Base-by-base conservation (phyloP, 2,888 invertebrate species). In the Mantis religiosa region DNA sequence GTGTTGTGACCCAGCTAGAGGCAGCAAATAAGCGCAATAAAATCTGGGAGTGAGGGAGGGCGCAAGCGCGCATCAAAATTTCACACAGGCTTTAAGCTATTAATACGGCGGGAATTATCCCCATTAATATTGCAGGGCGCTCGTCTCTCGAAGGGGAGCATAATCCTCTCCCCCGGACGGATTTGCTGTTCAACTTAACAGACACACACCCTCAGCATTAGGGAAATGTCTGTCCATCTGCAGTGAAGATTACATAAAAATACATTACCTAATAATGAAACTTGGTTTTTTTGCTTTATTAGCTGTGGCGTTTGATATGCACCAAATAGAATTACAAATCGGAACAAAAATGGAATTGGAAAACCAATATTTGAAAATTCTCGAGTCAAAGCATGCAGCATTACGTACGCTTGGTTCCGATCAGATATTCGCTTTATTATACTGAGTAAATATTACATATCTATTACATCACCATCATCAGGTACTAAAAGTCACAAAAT, bases 91-190 rank as follows among this genome's bases (percentile, higher is more conserved):
- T 84, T 84, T 84, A 28, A 30, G 86, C 81, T 81, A 86, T 86
- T 86, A 86, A 86, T 86, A 71, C 81, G n/a, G 81, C 28, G 86
- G 71, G 86, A 86, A 25, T 71, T 86, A 86, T 86, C 86, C 71
- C 81, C 86, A 86, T 86, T 86, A 86, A 81, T 86, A 71, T 71
- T 71, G 54, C 54, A 71, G 54, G 54, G 54, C 54, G 54, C 54
- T 71, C 54, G 54, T 71, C 54, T 25, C 54, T 71, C 54, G 54
- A 71, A 71, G 54, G 54, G 54, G 54, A 71, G 54, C 54, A 71
- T 71, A 71, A 71, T 71, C 54, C 54, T 25, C 25, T 25, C 25
- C 54, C 54, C 54, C 54, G 54, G 54, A 71, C 20, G 25, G 54
- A 71, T 71, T 71, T 71, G 54, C 54, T 71, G 54, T 71, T 71